Conservation (phyloP, 1,140 invertebrate species). For the Venturia canescens region DNA sequence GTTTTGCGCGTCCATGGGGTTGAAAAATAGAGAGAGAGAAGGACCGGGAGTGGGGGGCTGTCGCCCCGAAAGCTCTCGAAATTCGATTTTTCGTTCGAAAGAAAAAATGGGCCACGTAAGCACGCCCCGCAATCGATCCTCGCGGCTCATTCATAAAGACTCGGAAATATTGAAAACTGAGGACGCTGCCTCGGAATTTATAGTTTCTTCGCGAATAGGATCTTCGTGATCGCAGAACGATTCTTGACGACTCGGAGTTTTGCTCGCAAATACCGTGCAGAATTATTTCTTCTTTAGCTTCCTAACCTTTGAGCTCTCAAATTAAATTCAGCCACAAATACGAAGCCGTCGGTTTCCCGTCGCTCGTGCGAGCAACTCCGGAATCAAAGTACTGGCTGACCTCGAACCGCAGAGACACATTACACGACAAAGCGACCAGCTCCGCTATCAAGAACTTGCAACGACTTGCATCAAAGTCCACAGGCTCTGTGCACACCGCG, state of each 20-base stretch:
- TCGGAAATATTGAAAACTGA: background rate
- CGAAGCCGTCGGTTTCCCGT: background rate
- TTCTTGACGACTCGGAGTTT: conserved; percentile 14
- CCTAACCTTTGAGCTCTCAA: background rate
- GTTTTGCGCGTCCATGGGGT: conserved; percentile 32
- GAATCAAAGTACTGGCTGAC: conserved; percentile 33
- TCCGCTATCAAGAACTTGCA: conserved; percentile 24
- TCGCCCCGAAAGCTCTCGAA: conserved; percentile 37
- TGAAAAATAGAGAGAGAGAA: background rate
- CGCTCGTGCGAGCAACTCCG: background rate
- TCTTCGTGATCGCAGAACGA: background rate
- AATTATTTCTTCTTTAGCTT: background rate
- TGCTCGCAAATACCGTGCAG: too few relatives aligned
- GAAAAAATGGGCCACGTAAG: conserved; percentile 20
- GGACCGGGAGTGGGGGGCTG: background rate
- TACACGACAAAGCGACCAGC: background rate
- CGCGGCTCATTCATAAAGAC: background rate
- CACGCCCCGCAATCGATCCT: background rate
- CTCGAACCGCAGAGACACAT: conserved; percentile 26
- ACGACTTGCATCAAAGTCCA: conserved; percentile 24
- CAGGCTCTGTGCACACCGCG: background rate
- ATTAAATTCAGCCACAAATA: background rate
- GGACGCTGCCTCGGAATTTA: background rate
- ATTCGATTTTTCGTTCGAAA: conserved; percentile 24
- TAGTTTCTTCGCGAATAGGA: background rate